phyloP scores from a whole-genome alignment of 92 coral and sea anemone species.

The Galaxea fascicularis region DNA sequence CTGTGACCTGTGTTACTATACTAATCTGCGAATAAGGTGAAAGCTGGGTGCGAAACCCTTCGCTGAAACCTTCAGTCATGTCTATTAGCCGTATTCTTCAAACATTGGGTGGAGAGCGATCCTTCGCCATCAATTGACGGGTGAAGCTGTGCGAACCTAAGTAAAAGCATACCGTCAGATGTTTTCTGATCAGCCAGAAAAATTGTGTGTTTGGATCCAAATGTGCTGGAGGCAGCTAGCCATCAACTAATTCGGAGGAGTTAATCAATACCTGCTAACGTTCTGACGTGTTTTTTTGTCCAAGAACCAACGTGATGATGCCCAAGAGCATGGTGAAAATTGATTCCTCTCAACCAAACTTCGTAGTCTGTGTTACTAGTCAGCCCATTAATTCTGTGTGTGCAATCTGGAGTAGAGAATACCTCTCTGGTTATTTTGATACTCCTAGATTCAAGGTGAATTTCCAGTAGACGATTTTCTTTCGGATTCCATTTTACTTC shows the following conservation, averaged over 20 bases:
- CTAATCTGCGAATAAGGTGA: too few relatives aligned
- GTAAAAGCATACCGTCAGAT: too few relatives aligned
- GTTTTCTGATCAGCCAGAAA: too few relatives aligned
- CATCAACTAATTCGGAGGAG: neutral
- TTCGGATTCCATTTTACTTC: neutral
- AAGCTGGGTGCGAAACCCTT: too few relatives aligned
- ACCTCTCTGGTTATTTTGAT: neutral
- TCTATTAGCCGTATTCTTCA: too few relatives aligned
- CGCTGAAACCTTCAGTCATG: too few relatives aligned
- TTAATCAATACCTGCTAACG: neutral
- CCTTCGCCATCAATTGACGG: too few relatives aligned
- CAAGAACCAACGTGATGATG: neutral
- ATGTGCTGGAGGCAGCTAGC: neutral
- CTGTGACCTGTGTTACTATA: too few relatives aligned
- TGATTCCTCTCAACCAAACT: neutral
- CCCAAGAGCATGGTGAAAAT: neutral
- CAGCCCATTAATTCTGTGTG: neutral
- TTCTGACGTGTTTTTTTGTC: neutral
- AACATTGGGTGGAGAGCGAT: too few relatives aligned
- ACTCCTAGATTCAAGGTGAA: neutral
- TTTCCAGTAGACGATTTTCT: neutral
- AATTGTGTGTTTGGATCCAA: too few relatives aligned
- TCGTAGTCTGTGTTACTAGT: conserved; percentile 1
- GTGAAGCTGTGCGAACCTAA: too few relatives aligned
- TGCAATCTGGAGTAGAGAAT: neutral